phyloP scores from a whole-genome alignment of 1,140 invertebrate genomes.

The Drosophila nikananu region DNA sequence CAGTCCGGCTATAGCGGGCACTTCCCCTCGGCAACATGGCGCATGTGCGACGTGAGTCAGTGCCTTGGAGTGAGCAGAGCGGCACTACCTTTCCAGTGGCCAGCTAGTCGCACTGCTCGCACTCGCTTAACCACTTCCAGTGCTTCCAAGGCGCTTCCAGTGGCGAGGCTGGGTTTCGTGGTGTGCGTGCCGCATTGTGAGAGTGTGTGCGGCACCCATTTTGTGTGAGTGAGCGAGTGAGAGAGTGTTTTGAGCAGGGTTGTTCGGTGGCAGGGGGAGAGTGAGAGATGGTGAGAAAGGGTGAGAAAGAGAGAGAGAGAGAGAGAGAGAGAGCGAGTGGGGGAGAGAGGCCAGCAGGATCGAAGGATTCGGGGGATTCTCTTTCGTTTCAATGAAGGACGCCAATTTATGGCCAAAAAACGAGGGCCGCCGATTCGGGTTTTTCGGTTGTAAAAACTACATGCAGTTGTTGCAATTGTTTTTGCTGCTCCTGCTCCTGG shows the following conservation, averaged over 20 bases:
- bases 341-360: conserved; percentile 4
- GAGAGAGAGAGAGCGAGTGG: not conserved
- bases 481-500: conserved; percentile 20
- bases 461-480: conserved; percentile 38
- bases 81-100: not conserved
- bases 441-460: conserved; percentile 48
- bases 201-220: conserved; percentile 65
- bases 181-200: conserved; percentile 51
- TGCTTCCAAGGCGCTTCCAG: conserved; percentile 55
- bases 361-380: conserved; percentile 27
- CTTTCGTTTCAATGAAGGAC: conserved; percentile 80
- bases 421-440: conserved; percentile 26
- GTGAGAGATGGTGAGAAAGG: not conserved
- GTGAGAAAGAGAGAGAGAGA: too few species aligned
- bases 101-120: conserved; percentile 38
- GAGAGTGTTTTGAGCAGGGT: not conserved
- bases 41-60: conserved; percentile 48
- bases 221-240: conserved; percentile 58
- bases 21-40: conserved; percentile 75
- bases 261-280: not conserved
- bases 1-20: conserved; percentile 6
- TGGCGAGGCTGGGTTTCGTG: not conserved
- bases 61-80: conserved; percentile 42
- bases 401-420: conserved; percentile 80
- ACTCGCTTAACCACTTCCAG: conserved; percentile 48